phyloP scores from a whole-genome alignment of 2,888 invertebrate species.

The Drosophila prolongata region DNA sequence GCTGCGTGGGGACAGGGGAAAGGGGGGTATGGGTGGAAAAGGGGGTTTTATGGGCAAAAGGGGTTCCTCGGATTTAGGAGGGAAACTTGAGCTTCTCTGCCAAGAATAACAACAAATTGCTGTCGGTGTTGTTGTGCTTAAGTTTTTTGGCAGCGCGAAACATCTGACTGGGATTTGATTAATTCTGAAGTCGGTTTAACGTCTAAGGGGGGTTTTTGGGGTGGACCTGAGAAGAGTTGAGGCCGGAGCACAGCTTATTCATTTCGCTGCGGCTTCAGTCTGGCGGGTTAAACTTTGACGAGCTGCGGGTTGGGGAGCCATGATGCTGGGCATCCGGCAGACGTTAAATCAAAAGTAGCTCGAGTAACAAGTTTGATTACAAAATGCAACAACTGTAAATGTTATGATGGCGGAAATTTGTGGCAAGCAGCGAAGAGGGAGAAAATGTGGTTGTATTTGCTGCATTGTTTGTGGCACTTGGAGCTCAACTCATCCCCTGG shows the following conservation, averaged over 20 bases:
- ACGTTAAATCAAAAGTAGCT: conserved; percentile 66
- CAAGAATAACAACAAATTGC: conserved; percentile 70
- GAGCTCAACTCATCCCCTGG: conserved; percentile 1
- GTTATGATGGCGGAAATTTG: conserved; percentile 68
- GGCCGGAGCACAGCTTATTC: conserved; percentile 54
- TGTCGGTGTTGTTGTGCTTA: conserved; percentile 64
- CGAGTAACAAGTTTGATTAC: conserved; percentile 76
- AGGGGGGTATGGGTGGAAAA: neutral
- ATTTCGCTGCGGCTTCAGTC: conserved; percentile 72
- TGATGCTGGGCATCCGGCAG: conserved; percentile 32
- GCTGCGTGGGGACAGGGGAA: conserved; percentile 14
- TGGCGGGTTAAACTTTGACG: conserved; percentile 75
- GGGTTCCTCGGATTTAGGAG: conserved; percentile 2
- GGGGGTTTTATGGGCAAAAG: neutral
- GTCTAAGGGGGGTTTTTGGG: conserved; percentile 48
- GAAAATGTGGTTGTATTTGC: conserved; percentile 11
- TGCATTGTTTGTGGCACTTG: conserved; percentile 34
- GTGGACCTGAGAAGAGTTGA: neutral
- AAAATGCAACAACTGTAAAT: conserved; percentile 77
- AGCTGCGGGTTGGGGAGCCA: conserved; percentile 25
- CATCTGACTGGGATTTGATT: conserved; percentile 77
- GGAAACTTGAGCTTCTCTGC: conserved; percentile 35
- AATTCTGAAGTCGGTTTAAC: conserved; percentile 79
- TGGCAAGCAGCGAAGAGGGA: conserved; percentile 22
- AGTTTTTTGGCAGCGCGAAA: conserved; percentile 76